Conservation (phyloP, 2,888 invertebrate species). For the Oxycera nigricornis region DNA sequence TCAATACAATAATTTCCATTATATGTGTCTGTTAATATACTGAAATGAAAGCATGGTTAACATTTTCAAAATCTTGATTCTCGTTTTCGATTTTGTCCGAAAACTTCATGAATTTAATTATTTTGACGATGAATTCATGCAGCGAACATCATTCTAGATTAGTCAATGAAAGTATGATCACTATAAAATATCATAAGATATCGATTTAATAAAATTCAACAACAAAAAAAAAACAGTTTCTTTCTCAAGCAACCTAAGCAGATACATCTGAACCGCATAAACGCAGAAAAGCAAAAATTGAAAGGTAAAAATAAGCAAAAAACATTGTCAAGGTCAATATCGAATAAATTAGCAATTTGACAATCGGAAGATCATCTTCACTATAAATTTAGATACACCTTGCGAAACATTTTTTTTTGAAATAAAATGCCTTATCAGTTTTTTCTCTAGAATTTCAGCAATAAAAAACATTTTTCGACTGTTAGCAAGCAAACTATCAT, state of each 20-base stretch:
- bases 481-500: too few relatives aligned
- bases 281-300: not conserved
- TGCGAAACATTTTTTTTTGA: constrained; percentile 7
- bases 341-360: constrained; percentile 24
- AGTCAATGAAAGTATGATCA: too few relatives aligned
- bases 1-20: too few relatives aligned
- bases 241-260: not conserved
- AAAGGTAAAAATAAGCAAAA: not conserved
- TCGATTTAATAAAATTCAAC: not conserved
- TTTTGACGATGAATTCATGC: not conserved
- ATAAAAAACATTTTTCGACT: too few relatives aligned
- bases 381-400: constrained; percentile 2
- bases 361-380: constrained; percentile 22
- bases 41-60: not conserved
- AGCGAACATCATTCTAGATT: not conserved
- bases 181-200: too few relatives aligned
- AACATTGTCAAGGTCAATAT: constrained; percentile 20
- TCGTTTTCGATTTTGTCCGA: not conserved
- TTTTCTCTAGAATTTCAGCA: too few relatives aligned
- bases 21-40: too few relatives aligned
- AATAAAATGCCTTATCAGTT: too few relatives aligned
- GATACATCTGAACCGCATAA: not conserved
- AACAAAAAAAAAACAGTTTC: not conserved
- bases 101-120: not conserved
- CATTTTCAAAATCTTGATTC: not conserved